These are phyloP conservation scores for Cheilosia impressa DNA, from an alignment of 2,888 invertebrate species.

Conservation along the genomic window DNA sequence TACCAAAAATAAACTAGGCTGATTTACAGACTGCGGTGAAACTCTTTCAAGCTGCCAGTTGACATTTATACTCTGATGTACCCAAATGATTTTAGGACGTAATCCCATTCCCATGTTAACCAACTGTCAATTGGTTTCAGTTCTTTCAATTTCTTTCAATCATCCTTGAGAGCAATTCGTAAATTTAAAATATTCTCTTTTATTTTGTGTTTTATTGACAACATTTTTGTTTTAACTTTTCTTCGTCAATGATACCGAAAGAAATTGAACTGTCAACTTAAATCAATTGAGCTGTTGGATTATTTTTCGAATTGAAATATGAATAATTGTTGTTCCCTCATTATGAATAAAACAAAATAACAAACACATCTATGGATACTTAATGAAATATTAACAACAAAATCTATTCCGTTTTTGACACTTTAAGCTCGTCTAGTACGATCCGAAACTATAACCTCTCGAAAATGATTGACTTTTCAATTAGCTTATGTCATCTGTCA, in stretches of 20 bases:
- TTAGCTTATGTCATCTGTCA: not conserved
- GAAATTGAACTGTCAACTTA: slow-evolving; percentile 33
- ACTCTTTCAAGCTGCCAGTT: not conserved
- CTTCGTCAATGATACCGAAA: slow-evolving; percentile 42
- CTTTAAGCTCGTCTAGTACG: not conserved
- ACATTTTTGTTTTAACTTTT: slow-evolving; percentile 13
- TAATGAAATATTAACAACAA: slow-evolving; percentile 24
- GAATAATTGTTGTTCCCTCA: slow-evolving; percentile 41
- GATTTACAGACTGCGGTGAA: slow-evolving; percentile 5
- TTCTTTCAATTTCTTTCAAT: slow-evolving; percentile 37
- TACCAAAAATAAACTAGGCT: slow-evolving; percentile 15
- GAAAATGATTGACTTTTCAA: not conserved
- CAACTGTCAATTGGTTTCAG: slow-evolving; percentile 43
- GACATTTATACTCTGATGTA: slow-evolving; percentile 5
- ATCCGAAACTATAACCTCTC: slow-evolving; percentile 4
- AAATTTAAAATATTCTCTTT: not conserved
- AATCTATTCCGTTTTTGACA: slow-evolving; percentile 12
- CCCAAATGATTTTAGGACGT: slow-evolving; percentile 5
- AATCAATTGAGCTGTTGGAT: slow-evolving; percentile 36
- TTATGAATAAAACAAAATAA: slow-evolving; percentile 53
- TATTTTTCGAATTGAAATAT: slow-evolving; percentile 44
- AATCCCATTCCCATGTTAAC: slow-evolving; percentile 27
- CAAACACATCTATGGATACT: slow-evolving; percentile 53
- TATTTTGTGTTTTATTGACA: not conserved
- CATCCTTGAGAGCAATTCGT: slow-evolving; percentile 44